Conservation (phyloP, 2,797 vertebrate genomes). For the Hemitrygon akajei region DNA sequence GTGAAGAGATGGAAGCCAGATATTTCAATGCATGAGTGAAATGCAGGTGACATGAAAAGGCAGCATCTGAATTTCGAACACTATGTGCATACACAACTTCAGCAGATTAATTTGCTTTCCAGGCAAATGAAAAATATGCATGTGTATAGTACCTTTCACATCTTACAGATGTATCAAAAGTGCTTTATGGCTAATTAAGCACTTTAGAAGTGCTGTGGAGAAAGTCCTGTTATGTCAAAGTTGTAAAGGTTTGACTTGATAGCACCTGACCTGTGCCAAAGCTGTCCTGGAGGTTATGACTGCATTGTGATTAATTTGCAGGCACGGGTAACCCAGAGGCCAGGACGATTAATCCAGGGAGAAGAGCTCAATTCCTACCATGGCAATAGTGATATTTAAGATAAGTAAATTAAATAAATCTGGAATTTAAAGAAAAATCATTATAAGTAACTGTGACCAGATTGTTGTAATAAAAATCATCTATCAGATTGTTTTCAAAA, state of each 20-base stretch:
- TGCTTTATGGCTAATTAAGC: background rate
- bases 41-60: conserved; percentile 4
- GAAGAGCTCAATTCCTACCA: too few species aligned
- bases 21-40: background rate
- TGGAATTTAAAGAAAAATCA: too few species aligned
- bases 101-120: background rate
- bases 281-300: too few species aligned
- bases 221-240: background rate
- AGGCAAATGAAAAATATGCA: background rate
- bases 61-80: background rate
- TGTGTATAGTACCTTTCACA: background rate
- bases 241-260: background rate
- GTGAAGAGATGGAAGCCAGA: conserved; percentile 1
- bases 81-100: background rate
- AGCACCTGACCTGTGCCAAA: background rate
- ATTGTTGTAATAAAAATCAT: too few species aligned
- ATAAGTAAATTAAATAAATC: too few species aligned
- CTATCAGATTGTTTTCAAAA: too few species aligned
- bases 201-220: background rate
- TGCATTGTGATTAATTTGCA: too few species aligned
- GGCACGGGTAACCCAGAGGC: too few species aligned
- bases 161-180: background rate
- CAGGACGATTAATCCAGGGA: too few species aligned
- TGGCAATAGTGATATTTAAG: too few species aligned
- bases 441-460: too few species aligned